phyloP scores from a whole-genome alignment of 2,797 vertebrate genomes.

The Agapornis canus region DNA sequence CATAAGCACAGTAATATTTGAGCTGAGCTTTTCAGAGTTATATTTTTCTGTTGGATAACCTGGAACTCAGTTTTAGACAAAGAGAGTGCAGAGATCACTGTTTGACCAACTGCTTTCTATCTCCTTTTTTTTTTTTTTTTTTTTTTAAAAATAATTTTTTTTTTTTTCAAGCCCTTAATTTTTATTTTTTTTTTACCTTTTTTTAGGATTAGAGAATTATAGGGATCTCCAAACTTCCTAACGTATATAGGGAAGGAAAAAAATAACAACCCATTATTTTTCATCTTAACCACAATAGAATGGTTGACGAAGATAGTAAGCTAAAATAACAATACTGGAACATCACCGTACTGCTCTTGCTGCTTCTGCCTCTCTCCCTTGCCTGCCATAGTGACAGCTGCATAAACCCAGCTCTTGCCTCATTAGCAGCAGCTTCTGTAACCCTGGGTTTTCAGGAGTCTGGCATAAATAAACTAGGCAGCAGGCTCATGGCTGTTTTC shows the following conservation, averaged over 20 bases:
- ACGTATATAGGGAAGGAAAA: not conserved
- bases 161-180: too few relatives aligned
- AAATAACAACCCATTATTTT: not conserved
- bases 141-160: not conserved
- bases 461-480: constrained; percentile 47
- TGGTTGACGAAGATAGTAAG: not conserved
- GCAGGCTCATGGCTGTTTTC: constrained; percentile 10
- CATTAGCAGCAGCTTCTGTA: constrained; percentile 38
- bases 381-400: constrained; percentile 23
- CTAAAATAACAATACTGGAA: not conserved
- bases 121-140: too few relatives aligned
- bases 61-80: not conserved
- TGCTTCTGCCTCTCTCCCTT: not conserved
- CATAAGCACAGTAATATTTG: not conserved
- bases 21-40: not conserved
- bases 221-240: not conserved
- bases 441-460: not conserved
- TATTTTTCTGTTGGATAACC: not conserved
- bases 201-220: not conserved
- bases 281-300: not conserved
- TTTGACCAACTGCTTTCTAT: not conserved
- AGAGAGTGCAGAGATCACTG: not conserved
- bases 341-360: not conserved
- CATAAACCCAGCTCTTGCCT: not conserved
- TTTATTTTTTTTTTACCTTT: too few relatives aligned